Conservation (phyloP, 2,888 invertebrate species). For the Mesoligia furuncula region DNA sequence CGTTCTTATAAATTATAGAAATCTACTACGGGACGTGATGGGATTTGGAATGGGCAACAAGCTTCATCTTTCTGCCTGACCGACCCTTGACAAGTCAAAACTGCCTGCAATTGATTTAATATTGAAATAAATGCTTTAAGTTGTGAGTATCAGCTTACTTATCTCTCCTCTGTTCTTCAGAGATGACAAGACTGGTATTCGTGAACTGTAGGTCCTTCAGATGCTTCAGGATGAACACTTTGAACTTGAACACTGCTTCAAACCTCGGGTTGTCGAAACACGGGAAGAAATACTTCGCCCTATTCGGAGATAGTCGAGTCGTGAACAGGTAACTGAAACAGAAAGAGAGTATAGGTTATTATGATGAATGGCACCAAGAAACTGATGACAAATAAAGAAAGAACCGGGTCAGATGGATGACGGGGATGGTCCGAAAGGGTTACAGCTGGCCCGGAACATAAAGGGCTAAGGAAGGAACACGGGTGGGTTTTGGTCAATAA, state of each 20-base stretch:
- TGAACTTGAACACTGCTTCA: slow-evolving; percentile 90
- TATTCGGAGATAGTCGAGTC: slow-evolving; percentile 91
- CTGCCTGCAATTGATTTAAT: neutral
- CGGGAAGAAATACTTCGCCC: slow-evolving; percentile 92
- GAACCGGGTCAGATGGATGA: no score
- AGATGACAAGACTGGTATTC: slow-evolving; percentile 82
- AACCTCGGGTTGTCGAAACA: slow-evolving; percentile 94
- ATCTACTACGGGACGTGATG: no score
- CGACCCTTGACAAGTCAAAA: neutral
- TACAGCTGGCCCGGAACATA: no score
- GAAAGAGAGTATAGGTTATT: neutral
- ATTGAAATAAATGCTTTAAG: neutral
- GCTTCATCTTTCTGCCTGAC: neutral
- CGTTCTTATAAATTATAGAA: no score
- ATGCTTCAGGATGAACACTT: slow-evolving; percentile 73
- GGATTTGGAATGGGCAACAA: neutral
- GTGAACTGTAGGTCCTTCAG: slow-evolving; percentile 71
- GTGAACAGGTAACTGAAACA: slow-evolving; percentile 89
- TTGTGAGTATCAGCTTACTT: slow-evolving; percentile 68
- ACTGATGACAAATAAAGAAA: no score
- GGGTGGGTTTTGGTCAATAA: no score
- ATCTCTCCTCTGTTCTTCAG: slow-evolving; percentile 75
- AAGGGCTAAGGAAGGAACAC: no score
- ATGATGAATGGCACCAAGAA: neutral
- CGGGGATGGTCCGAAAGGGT: no score